These are phyloP conservation scores for Solenodon paradoxus DNA, from an alignment of 2,113 vertebrate species.

Conservation along the genomic window DNA sequence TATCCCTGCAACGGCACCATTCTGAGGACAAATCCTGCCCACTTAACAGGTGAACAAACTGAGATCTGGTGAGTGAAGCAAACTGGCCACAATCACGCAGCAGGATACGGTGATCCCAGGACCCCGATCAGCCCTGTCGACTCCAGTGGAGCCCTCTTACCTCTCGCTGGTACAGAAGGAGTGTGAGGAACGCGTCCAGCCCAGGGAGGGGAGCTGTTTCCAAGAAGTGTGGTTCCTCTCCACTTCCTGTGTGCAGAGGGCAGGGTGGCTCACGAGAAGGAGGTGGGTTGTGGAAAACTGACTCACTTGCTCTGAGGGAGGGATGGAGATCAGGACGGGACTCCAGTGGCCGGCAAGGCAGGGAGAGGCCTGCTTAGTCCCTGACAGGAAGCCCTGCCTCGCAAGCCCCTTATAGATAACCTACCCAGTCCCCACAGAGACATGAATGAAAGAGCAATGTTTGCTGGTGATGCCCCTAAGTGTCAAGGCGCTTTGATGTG, in stretches of 20 bases:
- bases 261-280: not conserved
- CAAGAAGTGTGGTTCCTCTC: not conserved
- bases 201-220: too few relatives aligned
- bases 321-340: not conserved
- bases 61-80: not conserved
- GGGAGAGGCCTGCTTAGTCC: too few relatives aligned
- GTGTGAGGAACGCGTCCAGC: too few relatives aligned
- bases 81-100: not conserved
- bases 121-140: not conserved
- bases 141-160: not conserved
- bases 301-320: not conserved
- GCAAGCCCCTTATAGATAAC: not conserved
- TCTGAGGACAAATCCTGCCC: not conserved
- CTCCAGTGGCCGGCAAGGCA: rapidly evolving
- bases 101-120: not conserved
- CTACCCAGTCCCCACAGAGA: not conserved
- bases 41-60: not conserved
- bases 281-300: not conserved
- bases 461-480: not conserved
- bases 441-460: not conserved
- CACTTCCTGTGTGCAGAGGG: rapidly evolving
- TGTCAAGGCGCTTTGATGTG: not conserved
- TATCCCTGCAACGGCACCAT: rapidly evolving
- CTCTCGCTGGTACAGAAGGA: not conserved
- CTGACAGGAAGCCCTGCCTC: not conserved